These are phyloP conservation scores for Gasterosteus aculeatus DNA, from an alignment of 2,113 vertebrate genomes.

Conservation along the genomic window DNA sequence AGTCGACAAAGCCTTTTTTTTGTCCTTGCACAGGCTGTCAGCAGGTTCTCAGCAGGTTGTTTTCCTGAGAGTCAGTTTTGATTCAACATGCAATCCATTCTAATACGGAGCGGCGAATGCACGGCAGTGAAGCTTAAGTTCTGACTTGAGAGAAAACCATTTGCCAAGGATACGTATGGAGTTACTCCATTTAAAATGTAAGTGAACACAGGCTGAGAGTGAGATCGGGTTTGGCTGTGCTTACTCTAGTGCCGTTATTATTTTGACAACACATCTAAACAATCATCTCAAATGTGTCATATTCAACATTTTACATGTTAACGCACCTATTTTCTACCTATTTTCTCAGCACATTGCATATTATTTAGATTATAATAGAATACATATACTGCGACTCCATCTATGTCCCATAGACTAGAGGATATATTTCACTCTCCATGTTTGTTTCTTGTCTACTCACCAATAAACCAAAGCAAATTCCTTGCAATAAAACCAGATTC, in stretches of 20 bases:
- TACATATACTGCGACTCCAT: not conserved
- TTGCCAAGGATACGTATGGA: constrained; percentile 16
- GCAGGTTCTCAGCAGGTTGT: constrained; percentile 48
- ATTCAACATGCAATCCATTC: constrained; percentile 63
- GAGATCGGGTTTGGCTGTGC: constrained; percentile 4
- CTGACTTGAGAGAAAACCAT: constrained; percentile 20
- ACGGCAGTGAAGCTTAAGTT: constrained; percentile 20
- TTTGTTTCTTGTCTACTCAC: not conserved
- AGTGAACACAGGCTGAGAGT: not conserved
- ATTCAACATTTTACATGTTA: not conserved
- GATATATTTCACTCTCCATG: not conserved
- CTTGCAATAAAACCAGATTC: not conserved
- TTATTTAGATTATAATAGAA: not conserved
- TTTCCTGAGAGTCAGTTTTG: constrained; percentile 58
- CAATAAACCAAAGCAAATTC: not conserved
- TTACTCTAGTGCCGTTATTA: constrained; percentile 5
- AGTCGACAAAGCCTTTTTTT: constrained; percentile 56
- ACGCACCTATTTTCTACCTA: not conserved
- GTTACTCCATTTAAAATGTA: constrained; percentile 27
- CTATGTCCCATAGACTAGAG: not conserved
- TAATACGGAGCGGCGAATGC: constrained; percentile 31
- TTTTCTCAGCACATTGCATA: not conserved
- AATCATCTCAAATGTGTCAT: not conserved
- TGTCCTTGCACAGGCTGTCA: constrained; percentile 46
- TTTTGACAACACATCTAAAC: not conserved